Base-by-base conservation (phyloP, 2,113 vertebrate species). In the Pedetes capensis region DNA sequence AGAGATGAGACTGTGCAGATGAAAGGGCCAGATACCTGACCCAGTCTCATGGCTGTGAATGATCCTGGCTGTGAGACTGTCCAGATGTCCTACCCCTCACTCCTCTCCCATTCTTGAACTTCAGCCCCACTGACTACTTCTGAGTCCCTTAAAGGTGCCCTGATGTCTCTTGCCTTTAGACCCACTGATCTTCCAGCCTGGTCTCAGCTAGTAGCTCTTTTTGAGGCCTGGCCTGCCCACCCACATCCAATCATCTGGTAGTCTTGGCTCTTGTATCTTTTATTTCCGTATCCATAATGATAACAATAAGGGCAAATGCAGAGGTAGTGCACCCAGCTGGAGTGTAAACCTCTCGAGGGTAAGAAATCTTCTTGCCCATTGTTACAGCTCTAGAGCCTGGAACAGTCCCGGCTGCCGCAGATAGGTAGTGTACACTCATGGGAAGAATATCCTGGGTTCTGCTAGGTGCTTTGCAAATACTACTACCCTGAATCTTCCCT, bases 351-450 rank as follows among this genome's bases (percentile, higher is more conserved):
- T 44, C 1, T 0, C 0, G 44, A 53, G 49, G 39, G 25, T 9
- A 29, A 51, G 57, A 13, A n/a, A 27, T 27, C 1, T 37, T 11
- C 22, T 55, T 68, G 25, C 2, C 16, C 53, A 25, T 37, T 4
- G n/a, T 3, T 3, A 37, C 0, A 81, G 42, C n/a, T 53, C 16
- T 5, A 3, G 27, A 0, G 3, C 44, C 55, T 2, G 10, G 51
- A 39, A 17, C 7, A 3, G 29, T 20, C 34, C 6, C 18, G 16
- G 53, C 61, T 27, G 10, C 0, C 1, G 18, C 14, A 27, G 66
- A n/a, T 1, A 14, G 0, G 1, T 3, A 12, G 2, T 2, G 47
- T 0, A 1, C 9, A 2, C 10, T 39, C 5, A 5, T 3, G 55
- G 63, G 44, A 25, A 29, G 64, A 39, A 11, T 3, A 10, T 34